Percentiles rank a stretch among this genome's conserved stretches.
Conservation (phyloP, 2,113 vertebrate genomes). For the Sturnira hondurensis region DNA sequence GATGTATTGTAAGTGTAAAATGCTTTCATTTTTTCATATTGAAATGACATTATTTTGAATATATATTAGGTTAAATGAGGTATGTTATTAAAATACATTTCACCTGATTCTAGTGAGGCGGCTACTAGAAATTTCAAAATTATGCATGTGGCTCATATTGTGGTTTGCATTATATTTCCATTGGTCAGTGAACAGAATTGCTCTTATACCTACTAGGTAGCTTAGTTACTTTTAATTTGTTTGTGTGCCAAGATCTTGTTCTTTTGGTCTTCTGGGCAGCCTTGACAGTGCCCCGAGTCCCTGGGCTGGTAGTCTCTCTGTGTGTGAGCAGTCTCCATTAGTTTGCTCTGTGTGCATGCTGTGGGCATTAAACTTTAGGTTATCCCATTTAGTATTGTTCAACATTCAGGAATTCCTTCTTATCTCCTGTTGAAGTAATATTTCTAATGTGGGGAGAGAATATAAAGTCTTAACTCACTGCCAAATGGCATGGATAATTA, state of each 20-base stretch:
- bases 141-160: background rate
- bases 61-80: conserved; percentile 13
- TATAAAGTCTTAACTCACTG: background rate
- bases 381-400: background rate
- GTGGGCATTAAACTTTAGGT: background rate
- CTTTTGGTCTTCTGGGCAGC: background rate
- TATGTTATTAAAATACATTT: background rate
- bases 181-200: background rate
- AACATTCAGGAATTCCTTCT: background rate
- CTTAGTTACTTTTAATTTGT: background rate
- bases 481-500: background rate
- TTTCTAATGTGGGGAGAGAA: background rate
- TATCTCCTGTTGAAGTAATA: background rate
- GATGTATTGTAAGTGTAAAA: background rate
- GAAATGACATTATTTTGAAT: background rate
- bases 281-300: background rate
- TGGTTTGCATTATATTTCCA: background rate
- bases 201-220: background rate
- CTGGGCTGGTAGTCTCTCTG: background rate
- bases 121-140: background rate
- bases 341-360: background rate
- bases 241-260: background rate
- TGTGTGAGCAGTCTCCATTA: background rate
- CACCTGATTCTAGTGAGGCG: background rate
- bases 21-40: background rate